Evolutionary conservation across 2,113 vertebrate species (phyloP).

Genomic region (Balaeniceps rex): DNA sequence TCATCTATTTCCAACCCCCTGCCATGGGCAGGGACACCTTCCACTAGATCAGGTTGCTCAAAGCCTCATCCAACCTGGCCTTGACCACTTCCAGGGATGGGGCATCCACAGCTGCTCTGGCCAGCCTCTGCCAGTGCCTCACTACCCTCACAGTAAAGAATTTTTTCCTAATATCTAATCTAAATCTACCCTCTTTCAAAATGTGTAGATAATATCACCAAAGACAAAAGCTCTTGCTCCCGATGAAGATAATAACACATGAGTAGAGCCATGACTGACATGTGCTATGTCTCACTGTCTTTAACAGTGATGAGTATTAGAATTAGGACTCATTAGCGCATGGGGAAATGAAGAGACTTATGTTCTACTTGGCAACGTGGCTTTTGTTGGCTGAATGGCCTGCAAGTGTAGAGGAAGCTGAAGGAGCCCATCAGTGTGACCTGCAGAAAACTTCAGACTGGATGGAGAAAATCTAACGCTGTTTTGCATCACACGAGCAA

Average conservation of each 20-base stretch:
- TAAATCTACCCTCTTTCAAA: too few relatives aligned
- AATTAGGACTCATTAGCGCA: background rate
- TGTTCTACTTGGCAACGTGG: background rate
- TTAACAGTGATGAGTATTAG: background rate
- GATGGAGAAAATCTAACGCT: background rate
- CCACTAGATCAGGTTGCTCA: background rate
- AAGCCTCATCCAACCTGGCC: rapidly evolving
- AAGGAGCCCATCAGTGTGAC: background rate
- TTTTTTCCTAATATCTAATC: background rate
- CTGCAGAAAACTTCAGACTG: background rate
- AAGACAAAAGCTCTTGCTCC: background rate
- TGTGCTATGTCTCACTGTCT: too few relatives aligned
- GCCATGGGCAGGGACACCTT: background rate
- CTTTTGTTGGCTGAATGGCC: background rate
- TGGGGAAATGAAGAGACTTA: background rate
- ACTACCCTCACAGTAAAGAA: background rate
- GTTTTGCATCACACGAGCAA: background rate
- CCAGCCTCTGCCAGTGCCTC: background rate
- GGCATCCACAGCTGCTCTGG: background rate
- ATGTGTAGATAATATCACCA: background rate
- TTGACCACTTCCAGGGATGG: background rate
- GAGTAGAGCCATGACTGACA: background rate
- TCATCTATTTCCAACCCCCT: background rate
- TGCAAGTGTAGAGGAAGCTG: background rate
- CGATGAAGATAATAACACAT: too few relatives aligned